A percentile compares a stretch with the other conserved stretches of the same genome.
Evolutionary conservation across 2,113 vertebrate species (phyloP).

Genomic region (Psilopsiagon aurifrons): DNA sequence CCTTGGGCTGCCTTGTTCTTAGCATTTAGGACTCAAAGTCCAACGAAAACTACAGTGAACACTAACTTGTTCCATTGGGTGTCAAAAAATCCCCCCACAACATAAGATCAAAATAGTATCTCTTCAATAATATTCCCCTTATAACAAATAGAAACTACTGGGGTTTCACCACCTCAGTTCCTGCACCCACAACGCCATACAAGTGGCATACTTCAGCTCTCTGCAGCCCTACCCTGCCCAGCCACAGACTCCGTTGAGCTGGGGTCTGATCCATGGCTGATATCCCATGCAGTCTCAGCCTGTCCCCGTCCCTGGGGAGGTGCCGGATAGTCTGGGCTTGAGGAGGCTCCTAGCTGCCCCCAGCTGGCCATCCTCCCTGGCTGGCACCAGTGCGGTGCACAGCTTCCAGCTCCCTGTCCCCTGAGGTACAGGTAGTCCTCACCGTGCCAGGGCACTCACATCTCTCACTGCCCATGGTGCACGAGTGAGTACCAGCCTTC

Average conservation of each 20-base stretch:
- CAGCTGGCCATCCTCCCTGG: neutral
- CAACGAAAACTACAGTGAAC: neutral
- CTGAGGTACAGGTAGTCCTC: neutral
- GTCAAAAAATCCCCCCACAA: neutral
- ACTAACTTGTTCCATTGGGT: neutral
- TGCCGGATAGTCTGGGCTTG: neutral
- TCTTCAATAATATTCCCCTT: neutral
- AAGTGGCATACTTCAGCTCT: neutral
- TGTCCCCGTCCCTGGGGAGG: rapidly evolving
- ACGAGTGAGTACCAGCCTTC: neutral
- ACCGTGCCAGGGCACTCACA: neutral
- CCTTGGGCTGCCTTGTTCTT: neutral
- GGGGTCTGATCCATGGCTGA: neutral
- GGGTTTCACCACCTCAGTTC: neutral
- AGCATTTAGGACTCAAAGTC: neutral
- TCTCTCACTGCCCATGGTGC: neutral
- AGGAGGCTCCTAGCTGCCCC: neutral
- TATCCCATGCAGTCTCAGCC: neutral
- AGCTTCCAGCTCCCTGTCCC: neutral
- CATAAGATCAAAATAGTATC: neutral
- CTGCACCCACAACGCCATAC: rapidly evolving
- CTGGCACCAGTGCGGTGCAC: neutral
- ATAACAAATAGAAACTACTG: neutral
- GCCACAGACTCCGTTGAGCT: neutral
- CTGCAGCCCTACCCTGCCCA: neutral